Percentiles rank a stretch among this genome's conserved stretches.
phyloP scores from a whole-genome alignment of 2,888 invertebrate genomes.

The Idaea straminata region DNA sequence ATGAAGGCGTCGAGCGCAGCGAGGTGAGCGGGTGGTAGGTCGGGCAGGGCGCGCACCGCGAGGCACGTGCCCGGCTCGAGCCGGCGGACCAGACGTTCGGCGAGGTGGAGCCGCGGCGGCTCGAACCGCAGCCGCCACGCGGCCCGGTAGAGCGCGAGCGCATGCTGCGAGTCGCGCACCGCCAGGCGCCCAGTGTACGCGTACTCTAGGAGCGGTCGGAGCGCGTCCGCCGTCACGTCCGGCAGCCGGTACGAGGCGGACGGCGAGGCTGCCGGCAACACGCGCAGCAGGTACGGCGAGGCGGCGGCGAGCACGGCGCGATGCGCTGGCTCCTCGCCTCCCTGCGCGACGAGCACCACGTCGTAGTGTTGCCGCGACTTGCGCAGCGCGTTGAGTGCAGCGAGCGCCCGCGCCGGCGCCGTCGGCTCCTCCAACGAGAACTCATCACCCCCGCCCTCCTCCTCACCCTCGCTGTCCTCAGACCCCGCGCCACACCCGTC shows the following conservation, averaged over 20 bases:
- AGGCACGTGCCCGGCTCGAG: slow-evolving; percentile 81
- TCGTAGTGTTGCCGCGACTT: slow-evolving; percentile 93
- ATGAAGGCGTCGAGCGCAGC: slow-evolving; percentile 84
- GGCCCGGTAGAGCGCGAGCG: slow-evolving; percentile 89
- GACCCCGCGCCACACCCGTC: slow-evolving; percentile 29
- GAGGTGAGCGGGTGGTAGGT: slow-evolving; percentile 79
- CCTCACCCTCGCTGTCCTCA: slow-evolving; percentile 51
- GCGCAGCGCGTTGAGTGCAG: slow-evolving; percentile 87
- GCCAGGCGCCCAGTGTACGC: slow-evolving; percentile 88
- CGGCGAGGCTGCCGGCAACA: slow-evolving; percentile 81
- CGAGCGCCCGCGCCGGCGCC: slow-evolving; percentile 82
- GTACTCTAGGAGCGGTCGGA: slow-evolving; percentile 85
- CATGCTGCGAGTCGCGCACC: slow-evolving; percentile 68
- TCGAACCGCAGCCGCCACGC: slow-evolving; percentile 89
- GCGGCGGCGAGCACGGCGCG: slow-evolving; percentile 89
- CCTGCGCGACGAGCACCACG: slow-evolving; percentile 88
- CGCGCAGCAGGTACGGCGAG: slow-evolving; percentile 87
- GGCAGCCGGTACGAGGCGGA: slow-evolving; percentile 30
- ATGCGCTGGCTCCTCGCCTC: slow-evolving; percentile 82
- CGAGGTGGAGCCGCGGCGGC: slow-evolving; percentile 84
- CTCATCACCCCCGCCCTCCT: slow-evolving; percentile 47
- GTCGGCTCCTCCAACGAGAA: slow-evolving; percentile 79
- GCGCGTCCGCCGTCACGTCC: slow-evolving; percentile 47
- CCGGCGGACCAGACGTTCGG: slow-evolving; percentile 82
- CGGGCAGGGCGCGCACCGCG: slow-evolving; percentile 81